Evolutionary conservation across 1,140 invertebrate species (phyloP).

Genomic region (Pseudomyrmex sp.): DNA sequence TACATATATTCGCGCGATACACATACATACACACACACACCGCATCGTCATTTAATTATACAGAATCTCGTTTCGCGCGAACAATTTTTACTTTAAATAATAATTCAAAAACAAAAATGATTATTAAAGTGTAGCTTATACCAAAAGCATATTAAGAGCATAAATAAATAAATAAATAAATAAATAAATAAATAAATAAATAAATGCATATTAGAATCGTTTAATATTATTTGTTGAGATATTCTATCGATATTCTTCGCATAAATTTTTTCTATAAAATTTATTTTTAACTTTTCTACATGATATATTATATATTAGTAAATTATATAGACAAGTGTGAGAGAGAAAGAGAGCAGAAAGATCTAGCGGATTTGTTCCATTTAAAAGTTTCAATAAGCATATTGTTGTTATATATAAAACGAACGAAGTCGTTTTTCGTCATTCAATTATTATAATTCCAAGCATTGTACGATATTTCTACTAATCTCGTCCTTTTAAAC

Average conservation of each 20-base stretch:
- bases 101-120: conserved; percentile 5
- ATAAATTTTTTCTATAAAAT: conserved; percentile 41
- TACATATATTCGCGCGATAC: too few relatives aligned
- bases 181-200: conserved; percentile 12
- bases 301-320: conserved; percentile 7
- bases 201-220: not conserved
- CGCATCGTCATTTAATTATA: conserved; percentile 19
- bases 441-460: conserved; percentile 23
- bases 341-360: not conserved
- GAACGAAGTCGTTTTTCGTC: conserved; percentile 16
- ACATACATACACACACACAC: not conserved
- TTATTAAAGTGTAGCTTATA: conserved; percentile 51
- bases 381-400: conserved; percentile 39
- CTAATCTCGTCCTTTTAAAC: not conserved
- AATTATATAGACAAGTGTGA: conserved; percentile 34
- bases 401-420: conserved; percentile 6
- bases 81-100: conserved; percentile 13
- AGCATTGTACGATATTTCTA: conserved; percentile 34
- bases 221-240: conserved; percentile 35
- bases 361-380: conserved; percentile 22
- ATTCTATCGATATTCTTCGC: conserved; percentile 24
- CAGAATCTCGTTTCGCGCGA: not conserved
- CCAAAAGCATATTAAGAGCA: conserved; percentile 4
- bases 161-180: conserved; percentile 43
- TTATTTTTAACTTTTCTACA: conserved; percentile 51